Conservation (phyloP, 2,113 vertebrate species). For the Poeciliopsis occidentalis region DNA sequence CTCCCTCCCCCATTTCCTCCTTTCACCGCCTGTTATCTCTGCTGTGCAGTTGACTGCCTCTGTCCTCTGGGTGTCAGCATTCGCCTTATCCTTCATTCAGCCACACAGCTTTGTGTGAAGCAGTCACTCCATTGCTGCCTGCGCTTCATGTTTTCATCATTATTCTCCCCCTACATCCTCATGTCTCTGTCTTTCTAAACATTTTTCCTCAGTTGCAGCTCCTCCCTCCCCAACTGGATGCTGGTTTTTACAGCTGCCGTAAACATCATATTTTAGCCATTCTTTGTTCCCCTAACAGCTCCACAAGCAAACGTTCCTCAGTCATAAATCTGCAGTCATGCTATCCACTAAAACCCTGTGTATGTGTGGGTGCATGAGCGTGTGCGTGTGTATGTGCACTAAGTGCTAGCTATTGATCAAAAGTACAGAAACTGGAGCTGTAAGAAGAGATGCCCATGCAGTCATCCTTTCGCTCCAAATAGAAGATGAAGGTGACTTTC, state of each 20-base stretch:
- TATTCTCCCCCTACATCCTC: slow-evolving; percentile 22
- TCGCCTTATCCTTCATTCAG: slow-evolving; percentile 75
- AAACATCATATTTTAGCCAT: slow-evolving; percentile 35
- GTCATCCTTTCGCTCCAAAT: slow-evolving; percentile 39
- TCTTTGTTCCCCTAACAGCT: background rate
- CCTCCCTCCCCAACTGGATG: background rate
- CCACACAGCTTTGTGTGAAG: slow-evolving; percentile 36
- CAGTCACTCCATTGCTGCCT: slow-evolving; percentile 37
- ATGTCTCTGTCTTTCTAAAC: slow-evolving; percentile 40
- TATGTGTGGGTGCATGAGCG: slow-evolving; percentile 1
- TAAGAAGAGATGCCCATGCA: slow-evolving; percentile 54
- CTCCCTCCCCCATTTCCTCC: slow-evolving; percentile 4
- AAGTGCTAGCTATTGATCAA: slow-evolving; percentile 47
- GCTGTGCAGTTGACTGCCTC: slow-evolving; percentile 74
- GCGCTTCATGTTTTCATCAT: slow-evolving; percentile 53
- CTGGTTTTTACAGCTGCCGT: slow-evolving; percentile 30
- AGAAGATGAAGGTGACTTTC: slow-evolving; percentile 75
- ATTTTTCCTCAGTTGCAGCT: background rate
- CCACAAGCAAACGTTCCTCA: slow-evolving; percentile 13
- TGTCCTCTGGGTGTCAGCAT: slow-evolving; percentile 85
- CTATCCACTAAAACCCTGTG: slow-evolving; percentile 10
- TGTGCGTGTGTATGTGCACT: slow-evolving; percentile 7
- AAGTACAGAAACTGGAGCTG: slow-evolving; percentile 70
- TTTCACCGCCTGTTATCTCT: slow-evolving; percentile 66
- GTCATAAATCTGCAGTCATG: slow-evolving; percentile 53